Conservation (phyloP, 2,113 vertebrate species). For the Cephalopholis sonnerati region DNA sequence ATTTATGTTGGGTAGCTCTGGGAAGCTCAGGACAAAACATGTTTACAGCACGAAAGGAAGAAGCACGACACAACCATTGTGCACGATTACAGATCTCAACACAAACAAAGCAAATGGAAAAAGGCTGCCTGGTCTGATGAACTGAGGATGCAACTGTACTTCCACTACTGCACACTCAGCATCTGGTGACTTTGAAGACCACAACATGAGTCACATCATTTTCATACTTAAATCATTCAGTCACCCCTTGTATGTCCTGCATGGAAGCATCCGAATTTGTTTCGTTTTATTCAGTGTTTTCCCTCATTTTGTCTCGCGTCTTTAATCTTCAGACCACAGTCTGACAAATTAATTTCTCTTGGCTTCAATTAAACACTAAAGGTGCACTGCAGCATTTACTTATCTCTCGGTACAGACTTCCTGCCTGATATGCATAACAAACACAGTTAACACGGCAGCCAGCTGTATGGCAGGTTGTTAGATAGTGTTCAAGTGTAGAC, state of each 20-base stretch:
- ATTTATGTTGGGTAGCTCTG: not conserved
- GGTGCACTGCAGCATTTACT: conserved; percentile 16
- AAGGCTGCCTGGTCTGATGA: not conserved
- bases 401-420: conserved; percentile 6
- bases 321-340: not conserved
- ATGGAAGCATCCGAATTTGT: not conserved
- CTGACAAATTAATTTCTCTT: not conserved
- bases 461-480: conserved; percentile 15
- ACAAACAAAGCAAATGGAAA: not conserved
- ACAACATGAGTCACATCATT: not conserved
- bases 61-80: not conserved
- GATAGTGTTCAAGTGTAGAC: not conserved
- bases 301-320: not conserved
- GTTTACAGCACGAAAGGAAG: not conserved
- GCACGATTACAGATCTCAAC: not conserved
- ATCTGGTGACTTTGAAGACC: not conserved
- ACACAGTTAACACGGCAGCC: conserved; percentile 23
- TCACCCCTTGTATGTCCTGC: not conserved
- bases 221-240: not conserved
- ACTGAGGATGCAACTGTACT: not conserved
- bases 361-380: not conserved
- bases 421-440: conserved; percentile 36
- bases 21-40: not conserved
- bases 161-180: no score
- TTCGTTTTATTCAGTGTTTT: not conserved